A percentile compares a stretch with the other conserved stretches of the same genome.
Conservation (phyloP, 2,888 invertebrate species). For the Dusona sp. region DNA sequence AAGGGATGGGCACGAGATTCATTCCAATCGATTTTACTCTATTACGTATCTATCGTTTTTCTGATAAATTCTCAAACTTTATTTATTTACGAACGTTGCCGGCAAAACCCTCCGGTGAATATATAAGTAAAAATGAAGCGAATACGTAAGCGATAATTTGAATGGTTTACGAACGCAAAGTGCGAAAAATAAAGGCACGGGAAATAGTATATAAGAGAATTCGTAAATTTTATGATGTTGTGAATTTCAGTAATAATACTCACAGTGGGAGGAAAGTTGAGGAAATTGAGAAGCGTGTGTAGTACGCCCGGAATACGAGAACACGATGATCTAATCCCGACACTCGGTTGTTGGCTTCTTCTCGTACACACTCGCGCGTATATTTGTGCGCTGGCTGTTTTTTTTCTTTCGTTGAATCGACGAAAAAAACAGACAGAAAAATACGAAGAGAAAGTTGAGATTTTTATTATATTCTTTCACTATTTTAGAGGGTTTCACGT, state of each 20-base stretch:
- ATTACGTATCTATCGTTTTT: background rate
- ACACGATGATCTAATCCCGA: constrained; percentile 54
- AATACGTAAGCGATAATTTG: background rate
- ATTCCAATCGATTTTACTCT: background rate
- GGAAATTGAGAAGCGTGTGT: constrained; percentile 27
- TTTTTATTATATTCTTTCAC: background rate
- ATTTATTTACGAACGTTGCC: background rate
- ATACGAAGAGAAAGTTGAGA: background rate
- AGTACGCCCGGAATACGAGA: constrained; percentile 20
- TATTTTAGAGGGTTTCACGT: background rate
- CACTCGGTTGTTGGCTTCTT: constrained; percentile 32
- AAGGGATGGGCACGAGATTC: background rate
- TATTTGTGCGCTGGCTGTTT: background rate
- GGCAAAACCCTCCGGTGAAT: background rate
- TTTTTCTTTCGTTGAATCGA: background rate
- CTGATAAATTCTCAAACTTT: background rate
- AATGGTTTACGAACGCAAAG: background rate
- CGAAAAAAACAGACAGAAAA: constrained; percentile 15
- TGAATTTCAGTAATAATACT: constrained; percentile 9
- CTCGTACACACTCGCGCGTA: constrained; percentile 14
- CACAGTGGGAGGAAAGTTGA: constrained; percentile 4
- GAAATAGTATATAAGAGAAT: background rate
- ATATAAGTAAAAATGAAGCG: no score
- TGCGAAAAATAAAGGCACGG: no score
- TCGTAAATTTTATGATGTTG: background rate